phyloP scores from a whole-genome alignment of 2,113 vertebrate species.

The Montifringilla adamsi region DNA sequence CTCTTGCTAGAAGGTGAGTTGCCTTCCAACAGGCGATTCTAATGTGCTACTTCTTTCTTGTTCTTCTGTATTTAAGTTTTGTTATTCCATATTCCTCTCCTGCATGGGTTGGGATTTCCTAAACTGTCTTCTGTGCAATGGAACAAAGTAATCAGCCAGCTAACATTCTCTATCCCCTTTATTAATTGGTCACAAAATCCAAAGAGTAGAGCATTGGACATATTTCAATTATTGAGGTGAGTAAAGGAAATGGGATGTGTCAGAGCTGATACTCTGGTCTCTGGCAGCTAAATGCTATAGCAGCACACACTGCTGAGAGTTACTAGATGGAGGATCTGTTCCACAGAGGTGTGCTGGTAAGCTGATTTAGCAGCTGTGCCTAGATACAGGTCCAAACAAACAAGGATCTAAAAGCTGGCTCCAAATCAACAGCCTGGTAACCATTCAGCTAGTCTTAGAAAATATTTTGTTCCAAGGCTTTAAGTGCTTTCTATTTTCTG shows the following conservation, averaged over 20 bases:
- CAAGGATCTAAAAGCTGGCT: background rate
- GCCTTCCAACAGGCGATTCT: background rate
- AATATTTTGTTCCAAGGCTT: background rate
- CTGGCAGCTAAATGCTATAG: background rate
- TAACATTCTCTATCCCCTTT: background rate
- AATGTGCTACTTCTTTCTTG: background rate
- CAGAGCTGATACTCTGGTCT: background rate
- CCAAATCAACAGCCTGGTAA: background rate
- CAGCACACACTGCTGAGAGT: background rate
- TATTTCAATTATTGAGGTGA: background rate
- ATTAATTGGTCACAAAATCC: background rate
- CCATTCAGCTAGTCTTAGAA: background rate
- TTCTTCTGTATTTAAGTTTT: background rate
- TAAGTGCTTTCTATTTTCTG: background rate
- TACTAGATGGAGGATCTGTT: background rate
- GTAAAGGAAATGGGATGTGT: background rate
- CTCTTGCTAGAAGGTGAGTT: background rate
- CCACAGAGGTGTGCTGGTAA: background rate
- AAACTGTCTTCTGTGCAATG: background rate
- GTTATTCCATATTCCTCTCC: background rate
- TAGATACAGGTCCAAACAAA: background rate
- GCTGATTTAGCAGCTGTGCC: background rate
- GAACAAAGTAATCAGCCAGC: background rate
- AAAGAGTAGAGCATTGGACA: background rate
- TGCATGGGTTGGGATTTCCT: background rate